phyloP scores from a whole-genome alignment of 1,140 invertebrate genomes.

The Steinernema feltiae region DNA sequence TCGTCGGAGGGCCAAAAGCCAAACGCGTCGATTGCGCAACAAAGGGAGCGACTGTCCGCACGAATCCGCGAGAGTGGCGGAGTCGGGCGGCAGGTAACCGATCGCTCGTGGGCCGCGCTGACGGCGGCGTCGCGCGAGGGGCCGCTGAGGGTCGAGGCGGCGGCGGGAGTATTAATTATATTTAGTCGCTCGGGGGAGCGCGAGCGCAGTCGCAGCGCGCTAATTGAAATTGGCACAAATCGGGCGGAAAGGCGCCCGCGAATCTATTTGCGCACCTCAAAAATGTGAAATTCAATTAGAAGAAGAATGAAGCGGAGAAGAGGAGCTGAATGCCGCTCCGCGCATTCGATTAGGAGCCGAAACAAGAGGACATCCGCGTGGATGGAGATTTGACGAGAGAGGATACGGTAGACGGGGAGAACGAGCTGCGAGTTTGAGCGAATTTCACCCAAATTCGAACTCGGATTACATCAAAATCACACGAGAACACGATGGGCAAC shows the following conservation, averaged over 20 bases:
- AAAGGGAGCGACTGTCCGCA: background rate
- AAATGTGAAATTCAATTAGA: slow-evolving; percentile 14
- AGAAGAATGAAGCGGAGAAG: background rate
- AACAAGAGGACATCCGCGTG: background rate
- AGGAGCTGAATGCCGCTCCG: background rate
- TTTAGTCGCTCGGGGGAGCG: background rate
- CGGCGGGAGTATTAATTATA: slow-evolving; percentile 1
- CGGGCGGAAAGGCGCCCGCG: slow-evolving; percentile 10
- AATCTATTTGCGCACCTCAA: slow-evolving; percentile 10
- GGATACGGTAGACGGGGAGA: too few species aligned
- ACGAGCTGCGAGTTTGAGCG: too few species aligned
- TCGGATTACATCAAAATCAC: too few species aligned
- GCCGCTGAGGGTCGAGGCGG: background rate
- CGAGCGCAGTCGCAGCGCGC: background rate
- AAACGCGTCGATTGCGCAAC: background rate
- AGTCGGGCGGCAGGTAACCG: background rate
- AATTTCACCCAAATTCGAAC: too few species aligned
- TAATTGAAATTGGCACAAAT: slow-evolving; percentile 15
- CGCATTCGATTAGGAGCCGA: background rate
- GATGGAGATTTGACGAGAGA: background rate
- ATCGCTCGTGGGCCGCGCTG: too few species aligned
- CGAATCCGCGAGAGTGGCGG: background rate
- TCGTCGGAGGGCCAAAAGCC: background rate
- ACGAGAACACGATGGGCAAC: too few species aligned
- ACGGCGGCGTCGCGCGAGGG: background rate